Conservation (phyloP, 2,113 vertebrate genomes). For the Erythrolamprus reginae region DNA sequence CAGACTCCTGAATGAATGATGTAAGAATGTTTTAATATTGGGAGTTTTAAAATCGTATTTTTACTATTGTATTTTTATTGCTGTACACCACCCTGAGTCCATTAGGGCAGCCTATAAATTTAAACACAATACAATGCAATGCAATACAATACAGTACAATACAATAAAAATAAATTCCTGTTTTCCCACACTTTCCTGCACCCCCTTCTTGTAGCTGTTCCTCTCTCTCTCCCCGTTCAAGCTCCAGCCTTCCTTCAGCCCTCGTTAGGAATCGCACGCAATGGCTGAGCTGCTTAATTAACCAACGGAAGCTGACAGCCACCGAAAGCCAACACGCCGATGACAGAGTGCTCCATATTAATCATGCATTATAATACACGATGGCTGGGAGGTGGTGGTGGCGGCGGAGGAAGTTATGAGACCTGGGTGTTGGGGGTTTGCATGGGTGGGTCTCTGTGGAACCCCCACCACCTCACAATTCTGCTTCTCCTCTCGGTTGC, state of each 20-base stretch:
- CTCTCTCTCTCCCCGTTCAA: accelerated
- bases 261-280: not conserved
- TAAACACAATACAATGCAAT: no score
- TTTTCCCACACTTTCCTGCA: accelerated
- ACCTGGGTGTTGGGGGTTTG: not conserved
- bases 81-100: no score
- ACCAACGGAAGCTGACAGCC: slow-evolving; percentile 7
- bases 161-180: no score
- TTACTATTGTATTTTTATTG: no score
- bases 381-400: slow-evolving; percentile 32
- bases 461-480: not conserved
- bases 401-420: slow-evolving; percentile 40
- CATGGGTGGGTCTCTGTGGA: not conserved
- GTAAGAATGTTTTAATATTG: no score
- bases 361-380: slow-evolving; percentile 35
- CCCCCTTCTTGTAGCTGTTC: not conserved
- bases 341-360: slow-evolving; percentile 31
- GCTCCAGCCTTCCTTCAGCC: slow-evolving; percentile 5
- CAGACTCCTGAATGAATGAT: no score
- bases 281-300: not conserved
- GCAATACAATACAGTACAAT: no score
- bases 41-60: no score
- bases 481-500: not conserved
- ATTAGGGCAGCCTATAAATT: no score
- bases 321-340: slow-evolving; percentile 6